A percentile compares a stretch with the other conserved stretches of the same genome.
Evolutionary conservation across 2,113 vertebrate species (phyloP).

Genomic region (Sturnira hondurensis): DNA sequence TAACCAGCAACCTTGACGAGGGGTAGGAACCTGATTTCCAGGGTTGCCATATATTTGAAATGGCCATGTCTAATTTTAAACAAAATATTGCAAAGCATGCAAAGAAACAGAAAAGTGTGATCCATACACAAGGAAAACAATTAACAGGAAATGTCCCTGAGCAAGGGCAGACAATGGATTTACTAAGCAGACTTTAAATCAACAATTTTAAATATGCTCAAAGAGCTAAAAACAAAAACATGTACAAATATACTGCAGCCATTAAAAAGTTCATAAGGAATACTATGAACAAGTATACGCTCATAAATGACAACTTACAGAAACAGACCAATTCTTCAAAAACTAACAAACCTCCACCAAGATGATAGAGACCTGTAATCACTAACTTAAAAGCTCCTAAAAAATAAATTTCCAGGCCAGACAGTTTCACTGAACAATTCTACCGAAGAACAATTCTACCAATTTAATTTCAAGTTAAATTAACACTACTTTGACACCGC

Average conservation of each 20-base stretch:
- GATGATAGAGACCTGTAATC: background rate
- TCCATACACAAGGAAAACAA: background rate
- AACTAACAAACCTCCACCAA: constrained; percentile 8
- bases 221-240: background rate
- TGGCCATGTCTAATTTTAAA: background rate
- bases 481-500: background rate
- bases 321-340: background rate
- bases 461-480: background rate
- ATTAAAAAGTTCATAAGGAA: constrained; percentile 11
- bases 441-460: background rate
- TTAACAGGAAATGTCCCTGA: background rate
- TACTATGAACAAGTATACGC: background rate
- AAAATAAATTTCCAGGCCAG: background rate
- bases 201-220: background rate
- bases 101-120: constrained; percentile 16
- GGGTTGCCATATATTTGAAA: background rate
- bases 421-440: background rate
- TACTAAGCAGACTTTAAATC: background rate
- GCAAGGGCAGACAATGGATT: background rate
- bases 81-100: background rate
- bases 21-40: background rate
- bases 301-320: constrained; percentile 26
- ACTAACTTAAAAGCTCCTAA: background rate
- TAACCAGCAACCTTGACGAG: background rate
- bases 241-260: background rate